Evolutionary conservation across 2,888 invertebrate species (phyloP), one percentile per base, ranked within the genome.

Genomic region (Volucella zonaria): DNA sequence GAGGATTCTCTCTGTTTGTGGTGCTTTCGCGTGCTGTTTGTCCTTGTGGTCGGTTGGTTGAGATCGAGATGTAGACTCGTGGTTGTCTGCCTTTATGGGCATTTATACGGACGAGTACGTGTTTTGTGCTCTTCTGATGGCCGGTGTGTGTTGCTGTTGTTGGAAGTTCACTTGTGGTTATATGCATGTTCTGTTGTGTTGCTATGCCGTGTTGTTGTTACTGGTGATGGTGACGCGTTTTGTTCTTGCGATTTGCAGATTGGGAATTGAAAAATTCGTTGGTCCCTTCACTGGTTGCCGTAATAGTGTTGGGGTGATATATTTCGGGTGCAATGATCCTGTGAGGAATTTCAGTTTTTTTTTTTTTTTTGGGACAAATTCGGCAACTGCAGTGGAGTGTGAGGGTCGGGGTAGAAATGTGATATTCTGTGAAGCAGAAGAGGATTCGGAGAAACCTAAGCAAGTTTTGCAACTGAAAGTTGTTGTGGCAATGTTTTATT

Each of bases 301-400:
- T n/a, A 14, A 45, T 71, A 61, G 49, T 40, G 61, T 51, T 58
- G 45, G 68, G 73, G 76, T 85, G 85, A 85, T 81, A 81, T 73
- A 64, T 77, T 76, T 76, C 47, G 81, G 73, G 85, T 81, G 68
- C 85, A 85, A 73, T 81, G 85, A 85, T 81, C 85, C 73, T 58
- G 51, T 4, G 23, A 73, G 81, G 76, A 77, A 81, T 85, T 59
- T 74, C 18, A 14, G 10, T 66, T 47, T 64, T 49, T 49, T 47
- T 47, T 64, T 49, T 49, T 47, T 59, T 11, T 42, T 42, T 38
- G 12, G 49, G 3, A 8, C 11, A 15, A 45, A 11, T 51, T 12
- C n/a, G 40, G 43, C 11, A 23, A 43, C 3, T 42, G 31, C 31
- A 6, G 4, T 61, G 9, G 31, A 14, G 49, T 42, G 3, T 23